Percentiles rank a stretch among this genome's conserved stretches.
Conservation (phyloP, 2,113 vertebrate species). For the Sterrhoptilus dennistouni region DNA sequence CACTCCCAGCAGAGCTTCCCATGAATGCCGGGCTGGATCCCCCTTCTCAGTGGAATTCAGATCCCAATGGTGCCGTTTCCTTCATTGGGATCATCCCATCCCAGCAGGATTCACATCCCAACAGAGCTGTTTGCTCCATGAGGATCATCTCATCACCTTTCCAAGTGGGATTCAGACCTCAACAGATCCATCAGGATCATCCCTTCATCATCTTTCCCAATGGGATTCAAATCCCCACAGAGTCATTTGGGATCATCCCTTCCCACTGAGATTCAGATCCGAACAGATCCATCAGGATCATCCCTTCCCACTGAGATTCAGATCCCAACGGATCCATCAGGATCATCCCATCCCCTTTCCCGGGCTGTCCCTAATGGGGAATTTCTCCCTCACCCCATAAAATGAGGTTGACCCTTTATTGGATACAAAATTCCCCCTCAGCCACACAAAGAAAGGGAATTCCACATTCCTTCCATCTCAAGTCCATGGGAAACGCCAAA, state of each 20-base stretch:
- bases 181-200: accelerated
- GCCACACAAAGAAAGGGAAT: background rate
- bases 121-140: accelerated
- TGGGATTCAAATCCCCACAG: accelerated
- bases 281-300: background rate
- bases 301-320: too few relatives aligned
- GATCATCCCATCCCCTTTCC: background rate
- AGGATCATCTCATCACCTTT: background rate
- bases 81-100: background rate
- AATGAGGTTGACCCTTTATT: background rate
- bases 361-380: background rate
- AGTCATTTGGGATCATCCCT: background rate
- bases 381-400: background rate
- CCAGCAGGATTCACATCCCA: accelerated
- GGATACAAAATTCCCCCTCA: background rate
- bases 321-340: accelerated
- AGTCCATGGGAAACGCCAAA: accelerated
- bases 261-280: background rate
- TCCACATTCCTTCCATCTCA: background rate
- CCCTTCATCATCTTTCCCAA: background rate
- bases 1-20: accelerated
- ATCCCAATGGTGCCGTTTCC: accelerated
- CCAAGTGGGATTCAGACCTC: background rate
- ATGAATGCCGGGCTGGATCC: accelerated
- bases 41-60: accelerated